A percentile compares a stretch with the other conserved stretches of the same genome.
phyloP scores from a whole-genome alignment of 2,888 invertebrate species.

The Bellardia bayeri region DNA sequence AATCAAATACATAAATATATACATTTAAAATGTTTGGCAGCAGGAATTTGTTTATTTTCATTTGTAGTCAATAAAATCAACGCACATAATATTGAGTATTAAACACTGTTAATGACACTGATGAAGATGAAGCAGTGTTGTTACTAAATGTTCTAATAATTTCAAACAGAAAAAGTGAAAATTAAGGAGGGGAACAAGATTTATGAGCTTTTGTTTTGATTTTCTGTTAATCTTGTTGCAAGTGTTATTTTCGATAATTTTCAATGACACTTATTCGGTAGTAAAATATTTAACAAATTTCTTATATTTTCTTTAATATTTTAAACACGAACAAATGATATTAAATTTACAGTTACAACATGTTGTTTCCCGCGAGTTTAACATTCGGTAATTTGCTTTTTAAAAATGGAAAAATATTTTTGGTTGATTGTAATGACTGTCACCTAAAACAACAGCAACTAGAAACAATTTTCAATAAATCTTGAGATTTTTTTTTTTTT shows the following conservation, averaged over 20 bases:
- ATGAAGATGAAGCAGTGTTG: neutral
- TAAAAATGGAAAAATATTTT: neutral
- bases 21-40: neutral
- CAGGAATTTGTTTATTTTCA: slow-evolving; percentile 8
- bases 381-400: neutral
- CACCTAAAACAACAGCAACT: neutral
- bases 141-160: neutral
- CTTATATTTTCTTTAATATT: neutral
- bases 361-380: neutral
- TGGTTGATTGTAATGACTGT: neutral
- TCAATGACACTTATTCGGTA: slow-evolving; percentile 11
- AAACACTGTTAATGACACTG: neutral
- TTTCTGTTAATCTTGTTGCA: neutral
- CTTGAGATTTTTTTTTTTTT: neutral
- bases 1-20: neutral
- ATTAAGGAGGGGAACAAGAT: neutral
- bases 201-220: slow-evolving; percentile 14
- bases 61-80: slow-evolving; percentile 2
- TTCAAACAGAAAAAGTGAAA: neutral
- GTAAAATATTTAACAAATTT: slow-evolving; percentile 26
- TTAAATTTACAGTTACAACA: slow-evolving; percentile 10
- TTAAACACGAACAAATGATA: slow-evolving; percentile 15
- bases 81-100: neutral
- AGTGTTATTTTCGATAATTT: slow-evolving; percentile 14
- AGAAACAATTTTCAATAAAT: slow-evolving; percentile 25